Evolutionary conservation across 35 echinoderm and acorn worm genomes (phyloP).

Genomic region (Apostichopus parvimensis): DNA sequence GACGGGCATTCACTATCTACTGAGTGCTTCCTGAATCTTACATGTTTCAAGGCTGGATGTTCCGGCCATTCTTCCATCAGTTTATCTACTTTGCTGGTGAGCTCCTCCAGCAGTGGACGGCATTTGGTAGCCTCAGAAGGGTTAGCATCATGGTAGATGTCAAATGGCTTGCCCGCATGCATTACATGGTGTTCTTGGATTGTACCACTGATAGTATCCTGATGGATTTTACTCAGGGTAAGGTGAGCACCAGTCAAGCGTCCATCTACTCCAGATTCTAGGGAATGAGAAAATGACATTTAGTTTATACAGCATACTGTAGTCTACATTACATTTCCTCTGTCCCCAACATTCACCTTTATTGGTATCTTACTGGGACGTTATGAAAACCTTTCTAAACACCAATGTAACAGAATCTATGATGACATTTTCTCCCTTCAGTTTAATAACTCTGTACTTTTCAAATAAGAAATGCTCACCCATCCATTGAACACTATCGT

Average conservation of each 20-base stretch:
- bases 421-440: no score
- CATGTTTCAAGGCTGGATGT: slow-evolving; percentile 95
- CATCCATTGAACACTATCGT: slow-evolving; percentile 47
- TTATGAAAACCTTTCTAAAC: no score
- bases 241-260: slow-evolving; percentile 72
- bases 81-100: slow-evolving; percentile 58
- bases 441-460: no score
- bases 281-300: background rate
- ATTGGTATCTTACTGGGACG: no score
- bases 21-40: slow-evolving; percentile 10
- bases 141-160: slow-evolving; percentile 93
- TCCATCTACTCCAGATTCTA: slow-evolving; percentile 32
- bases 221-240: slow-evolving; percentile 35
- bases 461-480: background rate
- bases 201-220: slow-evolving; percentile 41
- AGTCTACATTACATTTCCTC: no score
- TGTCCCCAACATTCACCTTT: no score
- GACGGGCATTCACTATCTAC: no score
- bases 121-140: slow-evolving; percentile 78
- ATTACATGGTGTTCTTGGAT: slow-evolving; percentile 17
- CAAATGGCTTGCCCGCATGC: slow-evolving; percentile 63
- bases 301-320: no score
- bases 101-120: slow-evolving; percentile 72
- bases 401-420: no score
- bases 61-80: slow-evolving; percentile 89